Base-by-base conservation (phyloP, 1,140 invertebrate genomes). In the Magallana angulata region DNA sequence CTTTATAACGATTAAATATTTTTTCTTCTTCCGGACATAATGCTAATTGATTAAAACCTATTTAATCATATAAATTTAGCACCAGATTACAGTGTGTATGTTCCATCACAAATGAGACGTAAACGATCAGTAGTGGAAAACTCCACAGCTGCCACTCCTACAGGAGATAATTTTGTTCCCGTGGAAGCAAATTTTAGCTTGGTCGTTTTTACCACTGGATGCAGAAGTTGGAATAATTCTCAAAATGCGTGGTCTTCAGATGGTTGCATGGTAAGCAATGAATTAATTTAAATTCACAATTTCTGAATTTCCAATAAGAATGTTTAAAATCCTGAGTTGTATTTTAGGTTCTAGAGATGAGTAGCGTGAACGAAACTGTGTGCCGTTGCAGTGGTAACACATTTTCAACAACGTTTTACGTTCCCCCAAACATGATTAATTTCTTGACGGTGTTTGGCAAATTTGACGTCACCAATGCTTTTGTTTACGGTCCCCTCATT, bases 351-450 rank as follows among this genome's bases (percentile, higher is more conserved):
- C 87, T 82, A 1, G 36, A 36, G 2, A 85, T 82, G n/a, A 84
- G 85, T 56, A 89, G 30, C 18, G 56, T 82, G 11, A 62, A 76
- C 11, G 64, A 85, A 64, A 90, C 87, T 1, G 71, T 88, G 9
- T 91, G 89, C 48, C 56, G n/a, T 7, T 91, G 89, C 81, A 84
- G 87, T 8, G 85, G 87, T 0, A 90, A 30, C 12, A 57, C 86
- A 11, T 91, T 91, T 85, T 87, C 85, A 59, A 87, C 68, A 57
- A 60, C 85, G 8, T 95, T 95, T 87, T 95, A 95, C 85, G 94
- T 95, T 5, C 92, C 93, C 60, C 95, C 95, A 1, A 96, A 96
- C 89, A 94, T 95, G n/a, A 95, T 96, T 11, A 95, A 96, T 91
- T 96, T 96, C 90, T 89, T 82, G 12, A 95, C 95, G 81, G 95